Percentiles rank a stretch among this genome's conserved stretches.
Conservation (phyloP, 2,113 vertebrate genomes). For the Bos javanicus region DNA sequence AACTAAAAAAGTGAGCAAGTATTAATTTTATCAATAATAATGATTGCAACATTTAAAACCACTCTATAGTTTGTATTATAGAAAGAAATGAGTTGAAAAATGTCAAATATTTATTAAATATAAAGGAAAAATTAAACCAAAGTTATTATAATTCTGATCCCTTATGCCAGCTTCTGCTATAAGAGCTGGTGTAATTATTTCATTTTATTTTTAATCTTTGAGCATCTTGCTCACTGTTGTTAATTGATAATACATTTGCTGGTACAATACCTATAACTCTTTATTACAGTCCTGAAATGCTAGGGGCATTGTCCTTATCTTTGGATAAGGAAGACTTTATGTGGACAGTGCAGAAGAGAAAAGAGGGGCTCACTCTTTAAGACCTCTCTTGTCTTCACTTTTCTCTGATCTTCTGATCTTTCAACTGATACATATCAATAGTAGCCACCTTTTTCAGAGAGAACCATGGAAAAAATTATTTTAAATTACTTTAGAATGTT, state of each 20-base stretch:
- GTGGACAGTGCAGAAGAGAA: background rate
- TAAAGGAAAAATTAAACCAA: background rate
- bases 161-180: background rate
- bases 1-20: background rate
- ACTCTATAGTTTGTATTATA: background rate
- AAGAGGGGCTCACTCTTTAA: background rate
- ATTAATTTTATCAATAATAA: background rate
- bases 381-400: background rate
- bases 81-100: background rate
- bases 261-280: background rate
- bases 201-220: background rate
- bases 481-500: background rate
- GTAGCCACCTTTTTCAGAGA: background rate
- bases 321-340: background rate
- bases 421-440: background rate
- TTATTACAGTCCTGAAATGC: background rate
- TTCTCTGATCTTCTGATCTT: background rate
- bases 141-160: background rate
- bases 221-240: background rate
- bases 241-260: background rate
- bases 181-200: background rate
- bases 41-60: background rate
- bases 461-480: background rate
- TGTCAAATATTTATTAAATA: background rate
- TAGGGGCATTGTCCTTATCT: background rate